Base-by-base conservation (phyloP, 2,797 vertebrate species). In the Mormyrus proboscirostris region DNA sequence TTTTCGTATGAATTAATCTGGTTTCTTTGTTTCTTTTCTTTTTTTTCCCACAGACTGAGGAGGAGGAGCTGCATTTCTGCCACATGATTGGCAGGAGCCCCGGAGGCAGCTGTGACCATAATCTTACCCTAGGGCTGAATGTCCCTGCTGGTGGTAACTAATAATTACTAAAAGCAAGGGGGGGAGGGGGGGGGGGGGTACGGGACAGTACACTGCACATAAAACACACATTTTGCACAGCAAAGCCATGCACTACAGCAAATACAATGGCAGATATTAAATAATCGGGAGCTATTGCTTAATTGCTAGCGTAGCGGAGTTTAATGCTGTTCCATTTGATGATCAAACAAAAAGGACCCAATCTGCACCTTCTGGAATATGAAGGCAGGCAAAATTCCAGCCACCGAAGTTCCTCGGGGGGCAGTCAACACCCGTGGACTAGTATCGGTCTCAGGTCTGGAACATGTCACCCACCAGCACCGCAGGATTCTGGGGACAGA, bases 401-500 rank as follows among this genome's bases (percentile, higher is more conserved):
- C 9, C 44, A 10, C 44, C 44, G 3, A 49, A 84, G 44, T 9
- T 2, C 41, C 41, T 47, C n/a, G 2, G 41, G 2, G 8, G 19
- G 19, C n/a, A 22, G 44, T 10, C n/a, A 22, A 22, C 19, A 44
- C n/a, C 47, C 19, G 3, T 22, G 44, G 82, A 85, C 55, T 95
- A 96, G 92, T 92, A 98, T 97, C 96, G 96, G 93, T 97, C 95
- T 95, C 97, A 98, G 90, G 96, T 97, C 93, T 97, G 96, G 94
- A 97, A 96, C 93, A 97, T 95, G 89, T 97, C 96, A 89, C 96
- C 96, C 89, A 96, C 96, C 90, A 97, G 93, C 89, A 97, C 95
- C 89, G 95, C 93, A 8, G 95, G 96, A 96, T 91, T 94, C 96
- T 1, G 95, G 91, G 57, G 96, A 96, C 76, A 96, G 93, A 65